Evolutionary conservation across 2,113 vertebrate genomes (phyloP).

Genomic region (Rafetus swinhoei): DNA sequence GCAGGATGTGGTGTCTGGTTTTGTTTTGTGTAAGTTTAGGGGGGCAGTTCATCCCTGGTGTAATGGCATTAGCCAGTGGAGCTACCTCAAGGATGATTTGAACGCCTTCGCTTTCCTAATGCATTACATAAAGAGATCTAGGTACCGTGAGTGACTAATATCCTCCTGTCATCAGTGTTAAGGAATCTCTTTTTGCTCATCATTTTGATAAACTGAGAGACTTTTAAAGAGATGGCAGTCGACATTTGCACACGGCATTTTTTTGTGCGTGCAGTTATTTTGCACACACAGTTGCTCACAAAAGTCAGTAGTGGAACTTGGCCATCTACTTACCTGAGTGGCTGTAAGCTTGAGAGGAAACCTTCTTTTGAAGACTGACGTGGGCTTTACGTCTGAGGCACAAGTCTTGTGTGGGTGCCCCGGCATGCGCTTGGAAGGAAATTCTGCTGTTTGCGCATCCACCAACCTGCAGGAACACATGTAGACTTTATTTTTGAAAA

Average conservation of each 20-base stretch:
- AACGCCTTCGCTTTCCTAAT: neutral
- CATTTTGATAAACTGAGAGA: neutral
- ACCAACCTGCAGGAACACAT: neutral
- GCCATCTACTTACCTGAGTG: neutral
- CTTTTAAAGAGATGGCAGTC: neutral
- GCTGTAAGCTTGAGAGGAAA: neutral
- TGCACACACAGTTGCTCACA: neutral
- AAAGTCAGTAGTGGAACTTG: neutral
- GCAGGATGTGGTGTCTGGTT: neutral
- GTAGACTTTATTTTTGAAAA: neutral
- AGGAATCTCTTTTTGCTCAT: neutral
- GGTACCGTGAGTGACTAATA: neutral
- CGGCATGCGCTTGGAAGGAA: neutral
- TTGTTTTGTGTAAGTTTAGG: slow-evolving; percentile 4
- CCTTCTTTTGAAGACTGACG: neutral
- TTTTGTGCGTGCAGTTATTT: neutral
- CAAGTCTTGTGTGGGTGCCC: neutral
- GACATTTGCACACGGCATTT: neutral
- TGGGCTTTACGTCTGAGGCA: neutral
- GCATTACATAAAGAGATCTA: neutral
- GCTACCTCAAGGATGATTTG: neutral
- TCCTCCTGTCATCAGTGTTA: neutral
- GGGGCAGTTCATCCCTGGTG: neutral
- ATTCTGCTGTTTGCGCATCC: neutral
- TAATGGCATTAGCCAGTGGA: neutral